Evolutionary conservation across 2,888 invertebrate species (phyloP).

Genomic region (Ochropleura leucogaster): DNA sequence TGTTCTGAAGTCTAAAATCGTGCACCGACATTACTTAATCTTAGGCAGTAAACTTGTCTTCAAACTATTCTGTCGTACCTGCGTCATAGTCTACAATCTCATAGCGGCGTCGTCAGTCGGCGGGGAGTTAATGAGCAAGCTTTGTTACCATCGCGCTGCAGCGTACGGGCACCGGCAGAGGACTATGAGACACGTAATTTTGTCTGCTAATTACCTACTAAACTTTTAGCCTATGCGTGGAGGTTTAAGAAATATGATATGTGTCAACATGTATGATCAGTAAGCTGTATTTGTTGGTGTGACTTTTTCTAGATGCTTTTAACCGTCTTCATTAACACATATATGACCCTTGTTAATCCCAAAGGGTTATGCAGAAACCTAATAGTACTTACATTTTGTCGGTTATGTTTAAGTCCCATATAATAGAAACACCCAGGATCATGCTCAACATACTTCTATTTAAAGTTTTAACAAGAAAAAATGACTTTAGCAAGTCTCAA

Average conservation of each 20-base stretch:
- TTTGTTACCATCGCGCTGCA: constrained; percentile 73
- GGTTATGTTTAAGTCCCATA: too few species aligned
- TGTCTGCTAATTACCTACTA: constrained; percentile 60
- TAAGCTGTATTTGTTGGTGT: not conserved
- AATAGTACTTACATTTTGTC: too few species aligned
- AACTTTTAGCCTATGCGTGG: constrained; percentile 21
- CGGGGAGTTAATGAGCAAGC: constrained; percentile 79
- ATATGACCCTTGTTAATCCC: too few species aligned
- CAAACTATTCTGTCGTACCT: constrained; percentile 7
- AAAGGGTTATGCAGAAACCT: too few species aligned
- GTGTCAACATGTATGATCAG: not conserved
- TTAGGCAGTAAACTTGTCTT: constrained; percentile 26
- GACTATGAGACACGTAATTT: constrained; percentile 58
- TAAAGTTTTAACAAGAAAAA: not conserved
- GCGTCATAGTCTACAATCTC: constrained; percentile 49
- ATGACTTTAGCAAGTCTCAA: not conserved
- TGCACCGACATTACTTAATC: not conserved
- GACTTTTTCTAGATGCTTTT: not conserved
- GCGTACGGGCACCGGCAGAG: constrained; percentile 60
- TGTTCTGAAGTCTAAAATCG: not conserved
- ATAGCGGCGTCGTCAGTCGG: constrained; percentile 69
- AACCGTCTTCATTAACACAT: not conserved
- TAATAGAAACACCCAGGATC: too few species aligned
- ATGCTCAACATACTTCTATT: not conserved
- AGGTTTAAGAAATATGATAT: not conserved